A percentile compares a stretch with the other conserved stretches of the same genome.
Evolutionary conservation across 2,888 invertebrate species (phyloP).

Genomic region (Terebella lapidaria): DNA sequence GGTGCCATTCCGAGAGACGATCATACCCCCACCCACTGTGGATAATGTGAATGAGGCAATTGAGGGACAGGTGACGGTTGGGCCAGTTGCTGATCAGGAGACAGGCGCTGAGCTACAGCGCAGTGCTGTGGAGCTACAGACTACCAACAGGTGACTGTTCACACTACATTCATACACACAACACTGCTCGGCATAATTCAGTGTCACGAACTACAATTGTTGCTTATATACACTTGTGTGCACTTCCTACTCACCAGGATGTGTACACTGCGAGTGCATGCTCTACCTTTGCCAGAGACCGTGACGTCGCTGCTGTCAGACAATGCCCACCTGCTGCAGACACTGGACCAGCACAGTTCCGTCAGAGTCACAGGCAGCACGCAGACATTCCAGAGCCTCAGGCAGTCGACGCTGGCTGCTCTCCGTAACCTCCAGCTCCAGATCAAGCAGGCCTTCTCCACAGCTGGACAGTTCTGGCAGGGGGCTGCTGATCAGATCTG

Average conservation of each 20-base stretch:
- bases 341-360: conserved; percentile 56
- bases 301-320: conserved; percentile 70
- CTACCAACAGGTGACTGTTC: conserved; percentile 67
- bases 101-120: conserved; percentile 32
- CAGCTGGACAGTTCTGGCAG: conserved; percentile 56
- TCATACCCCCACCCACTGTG: conserved; percentile 72
- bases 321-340: conserved; percentile 68
- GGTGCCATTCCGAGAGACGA: conserved; percentile 91
- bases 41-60: conserved; percentile 85
- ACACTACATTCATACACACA: no score
- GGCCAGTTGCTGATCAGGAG: conserved; percentile 24
- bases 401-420: background rate
- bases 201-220: no score
- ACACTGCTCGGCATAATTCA: no score
- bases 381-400: background rate
- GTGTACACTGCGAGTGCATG: conserved; percentile 66
- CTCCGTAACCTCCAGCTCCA: conserved; percentile 56
- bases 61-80: conserved; percentile 57
- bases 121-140: conserved; percentile 56
- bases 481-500: conserved; percentile 63
- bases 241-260: background rate
- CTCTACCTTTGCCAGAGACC: conserved; percentile 69
- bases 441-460: conserved; percentile 61
- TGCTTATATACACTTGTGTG: background rate
- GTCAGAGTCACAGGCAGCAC: background rate